Conservation (phyloP, 2,888 invertebrate genomes). For the Girardia tigrina region DNA sequence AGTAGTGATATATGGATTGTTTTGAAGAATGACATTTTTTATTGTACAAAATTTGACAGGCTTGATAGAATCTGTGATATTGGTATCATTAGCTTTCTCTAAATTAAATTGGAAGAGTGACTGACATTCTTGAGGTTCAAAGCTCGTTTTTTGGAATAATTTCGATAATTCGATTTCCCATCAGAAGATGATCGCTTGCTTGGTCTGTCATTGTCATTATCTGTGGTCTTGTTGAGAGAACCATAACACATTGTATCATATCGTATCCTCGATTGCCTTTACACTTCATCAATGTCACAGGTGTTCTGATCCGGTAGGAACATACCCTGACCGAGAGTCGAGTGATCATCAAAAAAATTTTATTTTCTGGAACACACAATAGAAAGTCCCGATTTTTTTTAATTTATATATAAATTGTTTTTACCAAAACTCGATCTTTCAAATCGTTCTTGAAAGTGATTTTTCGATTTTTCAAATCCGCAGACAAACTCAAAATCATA, state of each 20-base stretch:
- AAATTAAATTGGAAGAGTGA: too few species aligned
- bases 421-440: slow-evolving; percentile 21
- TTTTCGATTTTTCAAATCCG: slow-evolving; percentile 25
- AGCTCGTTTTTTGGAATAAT: neutral
- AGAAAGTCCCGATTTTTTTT: slow-evolving; percentile 6
- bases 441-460: slow-evolving; percentile 15
- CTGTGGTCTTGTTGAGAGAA: neutral
- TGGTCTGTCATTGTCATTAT: neutral
- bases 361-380: slow-evolving; percentile 35
- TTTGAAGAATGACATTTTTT: too few species aligned
- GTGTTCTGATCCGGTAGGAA: neutral
- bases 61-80: too few species aligned
- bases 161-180: slow-evolving; percentile 1
- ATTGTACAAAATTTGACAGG: too few species aligned
- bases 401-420: slow-evolving; percentile 8
- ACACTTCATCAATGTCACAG: slow-evolving; percentile 27
- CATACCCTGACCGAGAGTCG: neutral
- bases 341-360: neutral
- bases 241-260: neutral
- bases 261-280: neutral
- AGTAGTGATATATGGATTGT: too few species aligned
- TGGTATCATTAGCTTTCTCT: too few species aligned
- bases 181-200: slow-evolving; percentile 6
- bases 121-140: too few species aligned
- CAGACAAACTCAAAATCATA: slow-evolving; percentile 25